A percentile compares a stretch with the other conserved stretches of the same genome.
These are phyloP conservation scores for Catagonus wagneri DNA, from an alignment of 2,113 vertebrate species.

Conservation along the genomic window DNA sequence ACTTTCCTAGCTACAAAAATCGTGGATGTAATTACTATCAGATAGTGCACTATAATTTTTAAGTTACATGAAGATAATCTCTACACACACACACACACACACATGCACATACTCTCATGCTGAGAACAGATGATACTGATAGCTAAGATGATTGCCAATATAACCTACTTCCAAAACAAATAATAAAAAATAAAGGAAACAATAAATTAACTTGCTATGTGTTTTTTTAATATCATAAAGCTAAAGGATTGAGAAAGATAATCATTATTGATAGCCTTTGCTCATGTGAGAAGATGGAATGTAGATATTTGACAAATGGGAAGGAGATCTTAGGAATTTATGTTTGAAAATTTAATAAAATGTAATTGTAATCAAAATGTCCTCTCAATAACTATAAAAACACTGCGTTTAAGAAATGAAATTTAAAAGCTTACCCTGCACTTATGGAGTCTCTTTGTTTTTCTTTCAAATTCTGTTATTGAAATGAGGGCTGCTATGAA, in stretches of 20 bases:
- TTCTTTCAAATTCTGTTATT: neutral
- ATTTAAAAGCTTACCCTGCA: neutral
- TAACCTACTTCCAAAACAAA: neutral
- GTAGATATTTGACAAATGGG: neutral
- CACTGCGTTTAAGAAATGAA: neutral
- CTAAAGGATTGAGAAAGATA: neutral
- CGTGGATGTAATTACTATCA: neutral
- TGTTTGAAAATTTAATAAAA: neutral
- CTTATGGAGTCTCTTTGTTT: neutral
- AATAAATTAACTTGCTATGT: neutral
- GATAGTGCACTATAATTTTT: neutral
- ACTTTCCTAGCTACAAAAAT: neutral
- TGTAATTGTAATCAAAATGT: neutral
- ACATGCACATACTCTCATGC: neutral
- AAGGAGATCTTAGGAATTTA: neutral
- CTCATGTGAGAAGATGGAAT: neutral
- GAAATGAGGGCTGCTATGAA: neutral
- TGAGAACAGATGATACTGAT: neutral
- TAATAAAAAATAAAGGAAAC: neutral
- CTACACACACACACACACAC: neutral
- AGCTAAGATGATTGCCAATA: neutral
- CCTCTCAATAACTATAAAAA: neutral
- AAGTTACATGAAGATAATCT: neutral
- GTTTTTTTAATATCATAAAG: conserved; percentile 26
- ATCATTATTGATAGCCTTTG: neutral